phyloP scores from a whole-genome alignment of 1,140 invertebrate species.

The Dendrolimus punctatus region DNA sequence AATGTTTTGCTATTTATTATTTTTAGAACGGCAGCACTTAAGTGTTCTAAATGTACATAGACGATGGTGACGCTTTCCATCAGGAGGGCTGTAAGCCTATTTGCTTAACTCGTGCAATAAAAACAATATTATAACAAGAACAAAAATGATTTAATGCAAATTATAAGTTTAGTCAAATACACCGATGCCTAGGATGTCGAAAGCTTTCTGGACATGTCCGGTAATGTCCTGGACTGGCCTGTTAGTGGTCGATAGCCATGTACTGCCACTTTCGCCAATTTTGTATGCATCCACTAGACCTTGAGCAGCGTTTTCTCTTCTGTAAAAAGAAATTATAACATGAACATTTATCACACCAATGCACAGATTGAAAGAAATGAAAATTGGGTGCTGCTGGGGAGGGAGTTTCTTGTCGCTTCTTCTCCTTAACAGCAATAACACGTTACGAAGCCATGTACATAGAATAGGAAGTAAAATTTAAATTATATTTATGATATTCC shows the following conservation, averaged over 20 bases:
- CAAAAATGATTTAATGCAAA: too few species aligned
- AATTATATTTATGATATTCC: too few species aligned
- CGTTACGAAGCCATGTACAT: too few species aligned
- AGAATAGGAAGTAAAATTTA: too few species aligned
- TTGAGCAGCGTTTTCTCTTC: conserved; percentile 17
- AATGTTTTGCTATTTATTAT: too few species aligned
- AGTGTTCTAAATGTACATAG: too few species aligned
- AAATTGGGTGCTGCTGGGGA: neutral
- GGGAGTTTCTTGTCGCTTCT: too few species aligned
- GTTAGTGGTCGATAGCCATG: conserved; percentile 15
- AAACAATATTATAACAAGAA: too few species aligned
- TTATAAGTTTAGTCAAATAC: neutral
- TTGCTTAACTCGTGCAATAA: neutral
- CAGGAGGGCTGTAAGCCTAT: too few species aligned
- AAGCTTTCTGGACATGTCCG: conserved; percentile 1
- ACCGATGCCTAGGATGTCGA: neutral
- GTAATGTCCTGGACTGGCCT: conserved; percentile 20
- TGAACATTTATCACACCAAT: neutral
- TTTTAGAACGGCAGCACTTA: too few species aligned
- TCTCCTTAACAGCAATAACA: too few species aligned
- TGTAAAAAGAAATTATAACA: conserved; percentile 7
- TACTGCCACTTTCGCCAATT: conserved; percentile 15
- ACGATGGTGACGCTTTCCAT: too few species aligned
- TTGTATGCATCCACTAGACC: conserved; percentile 17
- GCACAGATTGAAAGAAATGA: neutral